Percentiles rank a stretch among this genome's conserved stretches.
These are phyloP conservation scores for Perognathus longimembris DNA, from an alignment of 2,113 vertebrate species.

Conservation along the genomic window DNA sequence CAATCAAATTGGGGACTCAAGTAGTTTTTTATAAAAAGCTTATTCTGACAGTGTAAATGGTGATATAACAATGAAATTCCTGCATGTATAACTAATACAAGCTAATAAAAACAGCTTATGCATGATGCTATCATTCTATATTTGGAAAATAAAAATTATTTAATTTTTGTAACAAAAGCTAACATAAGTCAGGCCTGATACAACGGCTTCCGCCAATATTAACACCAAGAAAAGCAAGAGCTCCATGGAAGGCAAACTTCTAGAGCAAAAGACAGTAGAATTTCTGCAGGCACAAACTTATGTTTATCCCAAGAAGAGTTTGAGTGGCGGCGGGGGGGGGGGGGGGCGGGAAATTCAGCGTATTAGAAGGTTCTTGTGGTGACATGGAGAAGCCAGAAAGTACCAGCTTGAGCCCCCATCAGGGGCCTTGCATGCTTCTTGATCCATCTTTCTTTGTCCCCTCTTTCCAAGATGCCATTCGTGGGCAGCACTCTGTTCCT, in stretches of 20 bases:
- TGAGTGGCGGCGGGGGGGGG: not conserved
- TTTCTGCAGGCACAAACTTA: not conserved
- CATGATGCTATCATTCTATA: not conserved
- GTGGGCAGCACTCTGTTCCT: not conserved
- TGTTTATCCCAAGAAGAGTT: not conserved
- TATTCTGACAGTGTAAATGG: not conserved
- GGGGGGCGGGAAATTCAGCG: not conserved
- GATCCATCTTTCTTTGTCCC: not conserved
- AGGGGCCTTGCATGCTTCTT: accelerated
- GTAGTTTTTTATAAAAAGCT: not conserved
- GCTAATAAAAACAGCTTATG: not conserved
- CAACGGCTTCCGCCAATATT: not conserved
- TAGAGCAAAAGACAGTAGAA: not conserved
- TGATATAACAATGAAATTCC: too few relatives aligned
- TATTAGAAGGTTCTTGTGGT: not conserved
- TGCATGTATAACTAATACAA: too few relatives aligned
- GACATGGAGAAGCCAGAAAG: not conserved
- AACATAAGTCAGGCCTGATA: not conserved
- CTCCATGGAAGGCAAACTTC: not conserved
- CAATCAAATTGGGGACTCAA: not conserved
- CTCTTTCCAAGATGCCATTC: constrained; percentile 15
- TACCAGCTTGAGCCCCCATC: accelerated
- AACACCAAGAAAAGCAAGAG: not conserved
- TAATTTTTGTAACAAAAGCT: constrained; percentile 17
- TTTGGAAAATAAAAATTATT: constrained; percentile 41